Percentiles rank a stretch among this genome's conserved stretches.
Evolutionary conservation across 2,888 invertebrate genomes (phyloP).

Genomic region (Shargacucullia verbasci): DNA sequence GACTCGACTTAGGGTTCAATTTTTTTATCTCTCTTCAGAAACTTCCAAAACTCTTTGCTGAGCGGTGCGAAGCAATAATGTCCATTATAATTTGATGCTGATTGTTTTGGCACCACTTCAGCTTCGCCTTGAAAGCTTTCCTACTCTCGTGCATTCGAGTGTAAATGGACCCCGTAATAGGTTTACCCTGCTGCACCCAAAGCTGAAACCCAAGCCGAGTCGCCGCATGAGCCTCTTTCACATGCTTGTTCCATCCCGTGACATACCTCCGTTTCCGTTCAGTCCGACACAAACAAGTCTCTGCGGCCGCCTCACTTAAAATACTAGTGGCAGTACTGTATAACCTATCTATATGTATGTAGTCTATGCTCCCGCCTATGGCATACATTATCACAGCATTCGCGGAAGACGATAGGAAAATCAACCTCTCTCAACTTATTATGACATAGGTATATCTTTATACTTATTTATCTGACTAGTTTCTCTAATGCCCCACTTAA

Average conservation of each 20-base stretch:
- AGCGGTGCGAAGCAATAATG: slow-evolving; percentile 5
- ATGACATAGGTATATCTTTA: no score
- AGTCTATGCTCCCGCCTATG: no score
- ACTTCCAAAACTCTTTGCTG: not conserved
- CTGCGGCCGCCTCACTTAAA: not conserved
- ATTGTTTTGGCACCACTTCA: not conserved
- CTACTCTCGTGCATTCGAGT: not conserved
- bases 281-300: not conserved
- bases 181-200: not conserved
- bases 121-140: no score
- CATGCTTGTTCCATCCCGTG: not conserved
- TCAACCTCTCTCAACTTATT: no score
- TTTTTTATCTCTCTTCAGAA: slow-evolving; percentile 1
- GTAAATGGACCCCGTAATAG: not conserved
- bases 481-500: no score
- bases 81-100: slow-evolving; percentile 1
- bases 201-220: not conserved
- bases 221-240: not conserved
- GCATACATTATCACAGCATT: no score
- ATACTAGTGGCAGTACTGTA: not conserved
- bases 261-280: not conserved
- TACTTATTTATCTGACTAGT: no score
- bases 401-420: no score
- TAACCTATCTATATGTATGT: not conserved
- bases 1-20: slow-evolving; percentile 3